phyloP scores from a whole-genome alignment of 2,888 invertebrate genomes.

The Digitonthophagus gazella region DNA sequence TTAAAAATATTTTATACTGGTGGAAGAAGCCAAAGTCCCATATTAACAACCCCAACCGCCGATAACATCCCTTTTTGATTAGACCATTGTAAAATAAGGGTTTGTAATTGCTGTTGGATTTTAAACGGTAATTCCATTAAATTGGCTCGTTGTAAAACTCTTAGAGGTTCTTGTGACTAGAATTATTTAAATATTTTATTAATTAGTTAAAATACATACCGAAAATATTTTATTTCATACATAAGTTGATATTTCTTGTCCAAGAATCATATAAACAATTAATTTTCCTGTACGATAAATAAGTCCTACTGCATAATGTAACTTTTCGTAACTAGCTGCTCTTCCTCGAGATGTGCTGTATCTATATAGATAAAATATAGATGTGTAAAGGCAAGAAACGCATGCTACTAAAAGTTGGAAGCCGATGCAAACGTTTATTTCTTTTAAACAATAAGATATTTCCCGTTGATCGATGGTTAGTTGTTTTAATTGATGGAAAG shows the following conservation, averaged over 20 bases:
- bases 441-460: constrained; percentile 27
- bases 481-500: constrained; percentile 19
- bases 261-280: constrained; percentile 29
- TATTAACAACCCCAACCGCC: constrained; percentile 32
- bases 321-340: constrained; percentile 27
- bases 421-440: constrained; percentile 31
- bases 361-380: constrained; percentile 34
- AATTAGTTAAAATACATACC: neutral
- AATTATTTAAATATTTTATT: constrained; percentile 3
- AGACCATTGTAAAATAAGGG: constrained; percentile 32
- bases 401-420: constrained; percentile 31
- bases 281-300: constrained; percentile 30
- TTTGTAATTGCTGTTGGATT: constrained; percentile 29
- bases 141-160: constrained; percentile 24
- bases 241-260: constrained; percentile 28
- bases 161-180: constrained; percentile 27
- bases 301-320: constrained; percentile 31
- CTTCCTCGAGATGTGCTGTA: constrained; percentile 29
- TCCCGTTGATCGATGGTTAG: constrained; percentile 24
- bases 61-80: constrained; percentile 29
- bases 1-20: constrained; percentile 28
- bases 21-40: constrained; percentile 36
- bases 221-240: constrained; percentile 25
- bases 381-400: constrained; percentile 31
- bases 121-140: constrained; percentile 25